phyloP scores from a whole-genome alignment of 2,797 vertebrate species.

The Cyprinodon diabolis region DNA sequence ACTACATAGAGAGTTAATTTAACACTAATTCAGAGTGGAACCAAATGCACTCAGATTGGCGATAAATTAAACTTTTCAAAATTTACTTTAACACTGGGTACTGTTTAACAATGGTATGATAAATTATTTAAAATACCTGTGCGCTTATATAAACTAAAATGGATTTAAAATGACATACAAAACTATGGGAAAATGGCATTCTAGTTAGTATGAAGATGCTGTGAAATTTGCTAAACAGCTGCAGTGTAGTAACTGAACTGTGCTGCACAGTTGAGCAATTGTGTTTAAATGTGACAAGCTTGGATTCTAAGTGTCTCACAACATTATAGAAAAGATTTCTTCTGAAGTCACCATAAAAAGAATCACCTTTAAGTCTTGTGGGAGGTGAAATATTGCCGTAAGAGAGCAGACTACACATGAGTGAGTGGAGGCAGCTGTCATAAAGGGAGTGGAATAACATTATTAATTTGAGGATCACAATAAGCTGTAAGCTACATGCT shows the following conservation, averaged over 20 bases:
- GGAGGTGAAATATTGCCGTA: constrained; percentile 19
- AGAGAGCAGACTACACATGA: constrained; percentile 6
- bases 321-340: constrained; percentile 7
- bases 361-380: constrained; percentile 13
- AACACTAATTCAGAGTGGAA: no score
- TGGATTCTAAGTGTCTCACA: constrained; percentile 9
- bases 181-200: neutral
- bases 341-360: neutral
- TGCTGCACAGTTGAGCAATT: constrained; percentile 1
- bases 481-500: constrained; percentile 1
- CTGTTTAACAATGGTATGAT: neutral
- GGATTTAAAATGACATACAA: neutral
- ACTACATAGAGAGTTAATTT: no score
- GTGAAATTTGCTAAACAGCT: neutral
- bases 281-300: constrained; percentile 5
- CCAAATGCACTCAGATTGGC: no score
- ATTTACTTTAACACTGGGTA: no score
- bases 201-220: no score
- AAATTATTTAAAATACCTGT: neutral
- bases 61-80: no score
- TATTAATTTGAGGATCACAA: neutral
- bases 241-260: neutral
- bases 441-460: constrained; percentile 3
- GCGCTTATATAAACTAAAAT: neutral
- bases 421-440: constrained; percentile 5